These are phyloP conservation scores for Stegostoma tigrinum DNA, from an alignment of 2,113 vertebrate genomes.

Conservation along the genomic window DNA sequence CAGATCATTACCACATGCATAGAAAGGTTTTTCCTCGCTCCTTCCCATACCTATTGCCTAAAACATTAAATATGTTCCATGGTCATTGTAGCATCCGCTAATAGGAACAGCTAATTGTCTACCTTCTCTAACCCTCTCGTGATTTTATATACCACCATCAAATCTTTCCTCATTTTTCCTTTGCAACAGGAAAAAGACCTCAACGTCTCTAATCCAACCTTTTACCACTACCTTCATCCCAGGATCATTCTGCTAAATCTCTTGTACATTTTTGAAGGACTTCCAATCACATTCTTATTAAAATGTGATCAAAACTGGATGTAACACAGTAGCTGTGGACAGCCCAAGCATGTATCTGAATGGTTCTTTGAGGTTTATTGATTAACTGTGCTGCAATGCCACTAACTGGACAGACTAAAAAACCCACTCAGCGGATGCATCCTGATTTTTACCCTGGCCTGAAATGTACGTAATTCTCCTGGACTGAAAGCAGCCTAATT, in stretches of 20 bases:
- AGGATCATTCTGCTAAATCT: not conserved
- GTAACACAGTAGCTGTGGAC: not conserved
- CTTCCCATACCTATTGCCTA: not conserved
- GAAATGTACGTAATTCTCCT: not conserved
- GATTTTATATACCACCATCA: not conserved
- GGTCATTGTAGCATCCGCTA: not conserved
- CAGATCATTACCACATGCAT: too few relatives aligned
- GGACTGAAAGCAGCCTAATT: not conserved
- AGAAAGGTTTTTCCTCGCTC: too few relatives aligned
- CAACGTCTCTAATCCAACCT: not conserved
- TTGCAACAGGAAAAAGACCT: not conserved
- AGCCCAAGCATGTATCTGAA: not conserved
- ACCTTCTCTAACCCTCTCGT: not conserved
- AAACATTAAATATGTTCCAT: not conserved
- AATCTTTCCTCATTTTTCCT: not conserved
- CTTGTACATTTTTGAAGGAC: not conserved
- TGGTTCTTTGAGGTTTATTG: not conserved
- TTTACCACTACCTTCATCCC: not conserved
- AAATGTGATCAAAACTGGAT: not conserved
- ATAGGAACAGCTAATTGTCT: not conserved
- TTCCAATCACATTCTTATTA: not conserved
- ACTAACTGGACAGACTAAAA: not conserved
- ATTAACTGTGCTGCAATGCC: not conserved
- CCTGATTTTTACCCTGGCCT: not conserved
- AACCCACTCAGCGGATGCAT: not conserved